Conservation (phyloP, 1,140 invertebrate species). For the Spodoptera litura region DNA sequence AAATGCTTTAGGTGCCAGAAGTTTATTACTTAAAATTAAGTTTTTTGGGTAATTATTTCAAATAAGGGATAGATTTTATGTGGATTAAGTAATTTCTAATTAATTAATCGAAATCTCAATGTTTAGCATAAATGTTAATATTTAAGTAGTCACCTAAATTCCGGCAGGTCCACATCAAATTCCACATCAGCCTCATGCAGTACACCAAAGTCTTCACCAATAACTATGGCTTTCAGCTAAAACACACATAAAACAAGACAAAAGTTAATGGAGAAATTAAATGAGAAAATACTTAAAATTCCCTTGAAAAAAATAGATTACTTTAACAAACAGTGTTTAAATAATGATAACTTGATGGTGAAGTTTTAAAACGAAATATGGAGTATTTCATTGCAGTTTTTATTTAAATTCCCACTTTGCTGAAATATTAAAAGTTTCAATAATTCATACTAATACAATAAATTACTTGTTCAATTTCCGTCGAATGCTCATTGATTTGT, state of each 20-base stretch:
- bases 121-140: no score
- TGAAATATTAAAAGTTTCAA: no score
- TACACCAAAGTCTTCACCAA: constrained; percentile 91
- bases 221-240: constrained; percentile 96
- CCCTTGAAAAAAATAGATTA: neutral
- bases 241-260: constrained; percentile 63
- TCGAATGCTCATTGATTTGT: no score
- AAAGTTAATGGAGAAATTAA: neutral
- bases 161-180: constrained; percentile 96
- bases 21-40: no score
- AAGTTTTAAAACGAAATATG: neutral
- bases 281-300: neutral
- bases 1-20: no score
- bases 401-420: no score
- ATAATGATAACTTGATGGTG: neutral
- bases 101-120: no score
- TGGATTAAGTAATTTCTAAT: neutral
- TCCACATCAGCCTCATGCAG: constrained; percentile 93
- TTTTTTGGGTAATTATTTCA: neutral
- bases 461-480: no score
- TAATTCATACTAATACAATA: no score
- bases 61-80: neutral
- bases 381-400: neutral
- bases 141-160: constrained; percentile 91
- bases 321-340: neutral